Evolutionary conservation across 2,797 vertebrate genomes (phyloP).

Genomic region (Diceros bicornis): DNA sequence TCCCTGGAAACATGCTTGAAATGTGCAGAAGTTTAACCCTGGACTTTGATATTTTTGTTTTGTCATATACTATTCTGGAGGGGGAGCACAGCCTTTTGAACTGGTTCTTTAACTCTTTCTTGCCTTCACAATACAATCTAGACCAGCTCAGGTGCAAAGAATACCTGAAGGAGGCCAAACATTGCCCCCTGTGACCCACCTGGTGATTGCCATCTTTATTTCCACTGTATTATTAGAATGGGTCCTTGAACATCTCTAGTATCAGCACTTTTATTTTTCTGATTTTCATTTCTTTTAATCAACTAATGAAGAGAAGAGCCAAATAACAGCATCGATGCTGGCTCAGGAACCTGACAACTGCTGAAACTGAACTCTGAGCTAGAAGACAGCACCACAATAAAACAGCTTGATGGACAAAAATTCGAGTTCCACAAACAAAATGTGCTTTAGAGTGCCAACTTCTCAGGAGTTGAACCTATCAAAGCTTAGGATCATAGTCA

Average conservation of each 20-base stretch:
- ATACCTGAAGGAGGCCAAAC: neutral
- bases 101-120: neutral
- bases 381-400: neutral
- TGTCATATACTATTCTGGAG: neutral
- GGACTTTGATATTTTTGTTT: neutral
- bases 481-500: neutral
- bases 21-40: neutral
- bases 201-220: neutral
- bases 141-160: neutral
- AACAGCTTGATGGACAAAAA: neutral
- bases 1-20: conserved; percentile 32
- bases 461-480: neutral
- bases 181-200: neutral
- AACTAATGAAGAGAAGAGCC: neutral
- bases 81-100: neutral
- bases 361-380: neutral
- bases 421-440: neutral
- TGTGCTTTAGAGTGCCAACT: neutral
- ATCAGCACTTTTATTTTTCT: neutral
- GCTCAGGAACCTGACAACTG: neutral
- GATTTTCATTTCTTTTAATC: neutral
- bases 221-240: neutral
- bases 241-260: neutral
- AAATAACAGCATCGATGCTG: neutral
- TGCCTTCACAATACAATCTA: neutral